Base-by-base conservation (phyloP, 2,888 invertebrate genomes). In the Ophion ellenae region DNA sequence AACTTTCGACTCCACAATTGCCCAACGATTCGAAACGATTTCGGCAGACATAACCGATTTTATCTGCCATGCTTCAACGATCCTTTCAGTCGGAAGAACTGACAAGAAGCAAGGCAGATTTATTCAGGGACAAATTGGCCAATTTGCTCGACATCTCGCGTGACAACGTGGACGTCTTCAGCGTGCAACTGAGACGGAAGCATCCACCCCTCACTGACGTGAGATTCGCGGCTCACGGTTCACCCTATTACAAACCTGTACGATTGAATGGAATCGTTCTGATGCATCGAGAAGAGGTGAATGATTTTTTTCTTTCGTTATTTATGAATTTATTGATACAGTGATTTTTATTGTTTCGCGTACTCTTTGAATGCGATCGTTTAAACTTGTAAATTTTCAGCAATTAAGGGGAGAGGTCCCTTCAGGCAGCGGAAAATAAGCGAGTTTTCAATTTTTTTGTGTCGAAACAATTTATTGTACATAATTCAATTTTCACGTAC, bases 101-200 rank as follows among this genome's bases (percentile, higher is more conserved):
- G 84, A 97, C 97, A 45, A 96, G 97, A 91, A 99, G 98, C 93
- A 98, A 98, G 94, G 96, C 98, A 84, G 98, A 99, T 91, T 96
- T 97, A 88, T 98, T 99, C 94, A 96, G 97, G 91, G 97, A 98
- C 89, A 97, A 98, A 94, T 95, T 99, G 87, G 97, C 97, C 0
- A 97, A 97, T 92, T 95, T 99, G 88, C 95, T 99, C 74, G 97
- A 97, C 89, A 97, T 98, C 5, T 97, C 97, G 89, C 95, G 97
- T 57, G 97, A 98, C 90, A 98, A 98, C 93, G 98, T 99, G 20
- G 99, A 99, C 91, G 97, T 99, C 81, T 99, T 99, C 94, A 99
- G 99, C 94, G 98, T 99, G 20, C 99, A 99, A 94, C 94, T 98
- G 66, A 96, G 98, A 90, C 96, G 97, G 89, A 97, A 97, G 89